Percentiles rank a stretch among this genome's conserved stretches.
Evolutionary conservation across 2,113 vertebrate genomes (phyloP).

Genomic region (Gymnorhina tibicen): DNA sequence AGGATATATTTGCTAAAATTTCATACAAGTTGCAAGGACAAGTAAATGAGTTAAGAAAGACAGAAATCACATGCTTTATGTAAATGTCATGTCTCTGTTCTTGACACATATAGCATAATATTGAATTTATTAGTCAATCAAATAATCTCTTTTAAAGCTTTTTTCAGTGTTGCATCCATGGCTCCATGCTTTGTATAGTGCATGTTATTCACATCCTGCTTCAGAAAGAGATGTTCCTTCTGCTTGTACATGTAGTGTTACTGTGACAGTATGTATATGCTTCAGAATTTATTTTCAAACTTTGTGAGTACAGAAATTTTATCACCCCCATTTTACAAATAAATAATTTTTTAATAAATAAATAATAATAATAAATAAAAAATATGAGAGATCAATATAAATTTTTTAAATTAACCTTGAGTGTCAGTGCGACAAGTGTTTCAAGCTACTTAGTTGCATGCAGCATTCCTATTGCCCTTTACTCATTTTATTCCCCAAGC

Average conservation of each 20-base stretch:
- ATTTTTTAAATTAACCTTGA: neutral
- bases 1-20: neutral
- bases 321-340: neutral
- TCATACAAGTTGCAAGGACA: neutral
- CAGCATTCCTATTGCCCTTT: neutral
- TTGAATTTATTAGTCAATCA: neutral
- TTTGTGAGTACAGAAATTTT: neutral
- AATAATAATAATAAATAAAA: neutral
- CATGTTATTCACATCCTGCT: neutral
- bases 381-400: neutral
- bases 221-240: neutral
- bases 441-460: neutral
- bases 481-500: neutral
- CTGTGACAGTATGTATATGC: neutral
- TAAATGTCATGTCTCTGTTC: neutral
- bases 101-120: neutral
- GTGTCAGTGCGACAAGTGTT: neutral
- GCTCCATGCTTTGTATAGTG: neutral
- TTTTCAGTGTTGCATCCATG: neutral
- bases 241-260: neutral
- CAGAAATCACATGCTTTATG: neutral
- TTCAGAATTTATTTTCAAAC: neutral
- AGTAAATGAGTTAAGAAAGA: neutral
- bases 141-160: neutral
- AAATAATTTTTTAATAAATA: neutral